Base-by-base conservation (phyloP, 2,888 invertebrate species). In the Himalopsyche tibetana region DNA sequence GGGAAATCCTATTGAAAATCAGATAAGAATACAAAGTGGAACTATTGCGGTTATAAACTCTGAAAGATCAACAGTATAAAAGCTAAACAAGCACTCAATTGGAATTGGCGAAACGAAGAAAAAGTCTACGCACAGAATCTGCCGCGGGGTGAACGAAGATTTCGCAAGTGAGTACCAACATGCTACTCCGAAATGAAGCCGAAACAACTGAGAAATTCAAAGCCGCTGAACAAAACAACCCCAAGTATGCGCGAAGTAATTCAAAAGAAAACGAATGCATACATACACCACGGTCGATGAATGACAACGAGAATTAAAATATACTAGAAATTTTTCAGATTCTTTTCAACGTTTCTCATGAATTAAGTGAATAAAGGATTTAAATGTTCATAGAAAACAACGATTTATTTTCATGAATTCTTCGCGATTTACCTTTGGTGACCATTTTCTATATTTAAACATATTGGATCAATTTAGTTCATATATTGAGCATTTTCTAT, bases 1-100 rank as follows among this genome's bases (percentile, higher is more conserved):
- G 63, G 63, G 63, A 63, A 63, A 63, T 63, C 63, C 63, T 63
- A 63, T 63, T 63, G 63, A 63, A 63, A 63, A 63, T 63, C 63
- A 63, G 63, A 63, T 63, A 63, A 63, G 63, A 63, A 63, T 63
- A 63, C 63, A 63, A 63, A 63, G 63, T 63, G 63, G 63, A 63
- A 63, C 63, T 63, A 63, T 28, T 63, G 19, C 63, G 63, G 63
- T 19, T 28, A 63, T 63, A 63, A 63, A 63, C 63, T 63, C 63
- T 28, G 19, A 63, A 63, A 63, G 63, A 63, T 63, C 63, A 63
- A 63, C 63, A 63, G 63, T 63, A 63, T 63, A 63, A 63, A 63
- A 63, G 63, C 63, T 63, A 63, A 63, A 63, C 63, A 63, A 63
- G n/a, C 63, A 63, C 63, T 63, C 63, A 63, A 63, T 63, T 63